phyloP scores from a whole-genome alignment of 2,113 vertebrate species.

The Alligator mississippiensis region DNA sequence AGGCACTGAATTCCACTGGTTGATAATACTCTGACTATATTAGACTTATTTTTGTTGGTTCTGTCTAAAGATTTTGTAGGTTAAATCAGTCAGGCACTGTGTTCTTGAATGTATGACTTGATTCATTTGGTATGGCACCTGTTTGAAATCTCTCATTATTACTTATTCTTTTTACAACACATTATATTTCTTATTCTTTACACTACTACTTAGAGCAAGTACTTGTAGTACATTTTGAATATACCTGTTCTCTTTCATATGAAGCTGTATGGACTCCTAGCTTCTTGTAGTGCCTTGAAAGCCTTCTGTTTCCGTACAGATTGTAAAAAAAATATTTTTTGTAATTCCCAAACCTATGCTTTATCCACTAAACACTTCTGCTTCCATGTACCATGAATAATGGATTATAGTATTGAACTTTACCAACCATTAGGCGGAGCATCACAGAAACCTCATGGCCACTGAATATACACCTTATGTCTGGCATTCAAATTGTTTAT shows the following conservation, averaged over 20 bases:
- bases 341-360: too few species aligned
- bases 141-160: neutral
- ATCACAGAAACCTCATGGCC: neutral
- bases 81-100: neutral
- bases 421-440: neutral
- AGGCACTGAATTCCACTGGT: neutral
- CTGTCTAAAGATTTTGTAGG: neutral
- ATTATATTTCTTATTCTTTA: neutral
- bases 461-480: neutral
- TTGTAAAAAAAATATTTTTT: neutral
- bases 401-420: neutral
- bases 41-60: neutral
- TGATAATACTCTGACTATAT: neutral
- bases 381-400: neutral
- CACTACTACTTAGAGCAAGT: neutral
- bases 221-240: neutral
- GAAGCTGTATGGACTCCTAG: neutral
- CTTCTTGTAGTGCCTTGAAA: neutral
- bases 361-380: neutral
- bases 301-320: neutral
- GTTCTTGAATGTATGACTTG: neutral
- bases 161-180: neutral
- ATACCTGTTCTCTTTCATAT: neutral
- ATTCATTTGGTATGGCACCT: neutral
- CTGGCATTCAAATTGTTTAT: neutral